phyloP scores from a whole-genome alignment of 2,113 vertebrate species.

The Scopus umbretta region DNA sequence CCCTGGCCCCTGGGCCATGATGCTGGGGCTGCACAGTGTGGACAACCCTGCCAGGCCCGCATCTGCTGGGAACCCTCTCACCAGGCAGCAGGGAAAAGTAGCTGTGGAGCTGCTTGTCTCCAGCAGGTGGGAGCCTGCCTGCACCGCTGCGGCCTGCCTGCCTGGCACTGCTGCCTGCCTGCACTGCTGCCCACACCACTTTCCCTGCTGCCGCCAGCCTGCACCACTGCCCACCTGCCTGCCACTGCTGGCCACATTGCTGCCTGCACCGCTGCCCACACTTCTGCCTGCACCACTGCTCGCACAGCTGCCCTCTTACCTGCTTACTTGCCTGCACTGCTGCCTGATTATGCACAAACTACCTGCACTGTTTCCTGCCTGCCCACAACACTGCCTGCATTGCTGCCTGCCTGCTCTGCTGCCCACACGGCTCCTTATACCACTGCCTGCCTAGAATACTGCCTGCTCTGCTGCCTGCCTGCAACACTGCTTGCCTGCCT shows the following conservation, averaged over 20 bases:
- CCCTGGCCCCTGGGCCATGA: accelerated
- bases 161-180: background rate
- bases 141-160: background rate
- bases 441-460: background rate
- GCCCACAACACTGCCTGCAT: background rate
- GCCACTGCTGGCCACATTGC: background rate
- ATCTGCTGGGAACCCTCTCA: background rate
- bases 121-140: slow-evolving; percentile 33
- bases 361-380: background rate
- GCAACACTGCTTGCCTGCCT: background rate
- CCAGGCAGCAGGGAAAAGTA: background rate
- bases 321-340: too few relatives aligned
- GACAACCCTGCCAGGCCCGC: too few relatives aligned
- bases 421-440: background rate
- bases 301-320: background rate
- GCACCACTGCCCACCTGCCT: background rate
- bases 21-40: background rate
- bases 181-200: background rate
- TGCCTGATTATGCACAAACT: background rate
- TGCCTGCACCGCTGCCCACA: background rate
- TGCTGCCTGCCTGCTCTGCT: background rate
- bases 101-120: background rate
- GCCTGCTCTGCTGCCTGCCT: background rate
- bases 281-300: background rate
- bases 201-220: too few relatives aligned